A percentile compares a stretch with the other conserved stretches of the same genome.
Conservation (phyloP, 1,140 invertebrate genomes). For the Drosophila novamexicana region DNA sequence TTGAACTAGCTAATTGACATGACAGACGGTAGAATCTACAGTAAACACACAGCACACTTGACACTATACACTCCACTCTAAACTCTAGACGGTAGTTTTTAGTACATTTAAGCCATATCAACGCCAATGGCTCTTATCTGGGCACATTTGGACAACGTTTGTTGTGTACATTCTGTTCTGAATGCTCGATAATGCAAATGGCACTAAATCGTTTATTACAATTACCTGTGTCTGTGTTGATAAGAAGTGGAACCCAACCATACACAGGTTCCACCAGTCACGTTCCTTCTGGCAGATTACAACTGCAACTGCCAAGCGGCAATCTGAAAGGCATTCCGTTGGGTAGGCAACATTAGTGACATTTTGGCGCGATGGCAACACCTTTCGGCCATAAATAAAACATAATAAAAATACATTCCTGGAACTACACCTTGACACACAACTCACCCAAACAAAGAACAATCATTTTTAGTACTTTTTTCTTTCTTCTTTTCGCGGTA, state of each 20-base stretch:
- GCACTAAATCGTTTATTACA: slow-evolving; percentile 2
- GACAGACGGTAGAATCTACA: slow-evolving; percentile 26
- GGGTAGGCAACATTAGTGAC: slow-evolving; percentile 38
- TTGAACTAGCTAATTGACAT: slow-evolving; percentile 40
- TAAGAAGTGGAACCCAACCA: slow-evolving; percentile 10
- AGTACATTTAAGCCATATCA: slow-evolving; percentile 17
- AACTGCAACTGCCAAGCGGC: slow-evolving; percentile 2
- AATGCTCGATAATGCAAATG: slow-evolving; percentile 31
- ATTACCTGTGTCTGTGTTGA: slow-evolving; percentile 31
- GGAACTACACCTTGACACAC: slow-evolving; percentile 36
- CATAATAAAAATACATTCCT: slow-evolving; percentile 16
- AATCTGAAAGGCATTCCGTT: background rate
- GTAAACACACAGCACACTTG: slow-evolving; percentile 1
- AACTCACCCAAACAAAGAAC: slow-evolving; percentile 27
- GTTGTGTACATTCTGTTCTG: slow-evolving; percentile 2
- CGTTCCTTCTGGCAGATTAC: slow-evolving; percentile 6
- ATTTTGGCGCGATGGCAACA: slow-evolving; percentile 51
- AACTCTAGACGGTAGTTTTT: slow-evolving; percentile 25
- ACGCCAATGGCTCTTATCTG: slow-evolving; percentile 19
- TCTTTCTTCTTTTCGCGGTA: slow-evolving; percentile 38
- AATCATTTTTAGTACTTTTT: slow-evolving; percentile 14
- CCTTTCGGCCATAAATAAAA: slow-evolving; percentile 71
- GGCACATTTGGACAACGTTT: slow-evolving; percentile 21
- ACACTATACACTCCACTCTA: background rate
- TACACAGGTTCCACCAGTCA: slow-evolving; percentile 33